Evolutionary conservation across 92 coral and sea anemone species (phyloP), one percentile per base, ranked within the genome.

Genomic region (Umimayanthus chanpuru): DNA sequence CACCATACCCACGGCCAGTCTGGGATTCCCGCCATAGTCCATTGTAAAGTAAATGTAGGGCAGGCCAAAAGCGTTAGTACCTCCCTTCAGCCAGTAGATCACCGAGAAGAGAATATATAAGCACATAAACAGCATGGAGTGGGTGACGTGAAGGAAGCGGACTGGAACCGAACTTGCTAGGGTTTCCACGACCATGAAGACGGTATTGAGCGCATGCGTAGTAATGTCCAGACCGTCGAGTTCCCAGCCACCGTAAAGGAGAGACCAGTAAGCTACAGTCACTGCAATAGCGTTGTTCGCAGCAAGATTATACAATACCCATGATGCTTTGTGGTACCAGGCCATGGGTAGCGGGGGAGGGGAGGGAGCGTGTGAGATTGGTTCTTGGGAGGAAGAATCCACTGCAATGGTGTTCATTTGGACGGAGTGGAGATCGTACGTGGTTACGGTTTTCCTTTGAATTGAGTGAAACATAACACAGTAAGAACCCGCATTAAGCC

Each of bases 311-410:
- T 92, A 96, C 25, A 93, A 36, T 23, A 92, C 89, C 98, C 98
- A 96, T 61, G 86, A 77, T 70, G 90, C 86, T 80, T 94, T 93
- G 86, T 96, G 98, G 90, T 94, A 91, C 98, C 98, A 96, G 55
- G 56, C 81, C 86, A 89, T 89, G 40, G 29, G 85, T 7, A 82
- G 50, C 79, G 85, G 87, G 14, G 76, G 70, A 64, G 78, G 73
- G 38, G 70, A 44, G 7, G 87, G 89, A 21, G 80, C 39, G 65
- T 86, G 86, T 30, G 36, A 81, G 23, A 32, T 65, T 28, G 58
- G 49, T 18, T 38, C 92, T 5, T 47, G 84, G 47, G 73, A 89
- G 28, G 78, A 75, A 23, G 26, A 41, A 36, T 11, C 47, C 14
- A 38, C 73, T 1, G 18, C 49, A 43, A 61, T 29, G 7, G 44